A percentile compares a stretch with the other conserved stretches of the same genome.
phyloP scores from a whole-genome alignment of 1,140 invertebrate genomes.

The Drosophila albomicans region DNA sequence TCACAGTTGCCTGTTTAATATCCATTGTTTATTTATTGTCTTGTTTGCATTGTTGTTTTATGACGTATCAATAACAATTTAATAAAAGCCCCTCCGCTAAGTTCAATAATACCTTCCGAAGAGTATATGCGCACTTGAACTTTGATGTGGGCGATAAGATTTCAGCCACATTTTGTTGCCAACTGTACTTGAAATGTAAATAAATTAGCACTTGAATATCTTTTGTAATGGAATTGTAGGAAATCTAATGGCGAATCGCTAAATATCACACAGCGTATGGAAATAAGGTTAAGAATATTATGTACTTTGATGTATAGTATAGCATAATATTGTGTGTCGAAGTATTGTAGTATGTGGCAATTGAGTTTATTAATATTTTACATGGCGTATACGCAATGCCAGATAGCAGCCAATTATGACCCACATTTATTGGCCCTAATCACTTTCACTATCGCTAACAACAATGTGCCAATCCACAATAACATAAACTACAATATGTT shows the following conservation, averaged over 20 bases:
- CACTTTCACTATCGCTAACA: slow-evolving; percentile 46
- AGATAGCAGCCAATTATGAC: slow-evolving; percentile 6
- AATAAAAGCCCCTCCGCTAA: slow-evolving; percentile 14
- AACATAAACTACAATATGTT: slow-evolving; percentile 16
- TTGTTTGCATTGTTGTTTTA: slow-evolving; percentile 20
- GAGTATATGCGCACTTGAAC: slow-evolving; percentile 55
- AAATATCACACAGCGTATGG: slow-evolving; percentile 42
- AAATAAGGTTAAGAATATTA: slow-evolving; percentile 13
- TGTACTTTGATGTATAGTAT: not conserved
- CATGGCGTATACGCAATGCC: slow-evolving; percentile 22
- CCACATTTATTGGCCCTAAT: slow-evolving; percentile 30
- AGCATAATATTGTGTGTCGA: slow-evolving; percentile 9
- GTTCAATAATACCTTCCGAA: slow-evolving; percentile 21
- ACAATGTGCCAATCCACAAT: slow-evolving; percentile 19
- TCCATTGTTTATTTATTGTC: slow-evolving; percentile 42
- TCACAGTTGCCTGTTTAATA: slow-evolving; percentile 20
- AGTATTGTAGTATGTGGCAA: slow-evolving; percentile 14
- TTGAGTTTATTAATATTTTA: slow-evolving; percentile 22
- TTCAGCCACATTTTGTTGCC: slow-evolving; percentile 54
- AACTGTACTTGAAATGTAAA: slow-evolving; percentile 60
- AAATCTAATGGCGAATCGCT: slow-evolving; percentile 8
- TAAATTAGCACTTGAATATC: slow-evolving; percentile 8
- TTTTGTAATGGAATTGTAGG: slow-evolving; percentile 6
- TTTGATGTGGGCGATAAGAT: slow-evolving; percentile 70
- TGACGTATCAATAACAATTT: slow-evolving; percentile 23